These are phyloP conservation scores for Urosaurus nigricauda DNA, from an alignment of 2,797 vertebrate species.

Conservation along the genomic window DNA sequence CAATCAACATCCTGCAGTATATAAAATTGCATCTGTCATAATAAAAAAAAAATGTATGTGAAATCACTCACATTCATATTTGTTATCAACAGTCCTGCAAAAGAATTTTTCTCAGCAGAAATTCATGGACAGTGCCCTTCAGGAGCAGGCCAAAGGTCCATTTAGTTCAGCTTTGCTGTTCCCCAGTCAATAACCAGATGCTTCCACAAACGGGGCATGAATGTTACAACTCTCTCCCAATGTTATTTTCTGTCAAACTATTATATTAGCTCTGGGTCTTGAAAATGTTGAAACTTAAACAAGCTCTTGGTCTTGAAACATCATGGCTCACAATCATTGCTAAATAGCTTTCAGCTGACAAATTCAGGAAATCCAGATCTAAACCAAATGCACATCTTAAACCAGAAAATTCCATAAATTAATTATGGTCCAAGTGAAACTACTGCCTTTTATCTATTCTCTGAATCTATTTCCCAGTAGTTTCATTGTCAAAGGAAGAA, in stretches of 20 bases:
- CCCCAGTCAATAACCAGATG: not conserved
- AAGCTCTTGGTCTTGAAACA: not conserved
- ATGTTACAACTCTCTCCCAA: not conserved
- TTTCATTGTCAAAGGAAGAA: not conserved
- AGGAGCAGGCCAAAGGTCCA: not conserved
- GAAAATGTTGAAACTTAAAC: not conserved
- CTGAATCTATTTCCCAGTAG: not conserved
- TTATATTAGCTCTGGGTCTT: not conserved
- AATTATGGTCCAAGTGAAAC: not conserved
- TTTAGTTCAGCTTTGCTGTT: not conserved
- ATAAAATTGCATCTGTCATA: constrained; percentile 11
- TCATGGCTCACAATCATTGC: not conserved
- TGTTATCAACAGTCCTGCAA: constrained; percentile 11
- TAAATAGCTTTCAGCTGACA: not conserved
- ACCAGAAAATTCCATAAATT: not conserved
- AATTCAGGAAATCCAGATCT: not conserved
- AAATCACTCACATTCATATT: not conserved
- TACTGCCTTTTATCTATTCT: not conserved
- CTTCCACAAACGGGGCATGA: not conserved
- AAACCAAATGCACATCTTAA: not conserved
- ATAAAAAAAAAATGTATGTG: not conserved
- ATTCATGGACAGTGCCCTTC: not conserved
- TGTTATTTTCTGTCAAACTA: not conserved
- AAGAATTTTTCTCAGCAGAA: not conserved
- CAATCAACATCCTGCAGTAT: not conserved